A percentile compares a stretch with the other conserved stretches of the same genome.
phyloP scores from a whole-genome alignment of 2,797 vertebrate genomes.

The Lagocephalus sceleratus region DNA sequence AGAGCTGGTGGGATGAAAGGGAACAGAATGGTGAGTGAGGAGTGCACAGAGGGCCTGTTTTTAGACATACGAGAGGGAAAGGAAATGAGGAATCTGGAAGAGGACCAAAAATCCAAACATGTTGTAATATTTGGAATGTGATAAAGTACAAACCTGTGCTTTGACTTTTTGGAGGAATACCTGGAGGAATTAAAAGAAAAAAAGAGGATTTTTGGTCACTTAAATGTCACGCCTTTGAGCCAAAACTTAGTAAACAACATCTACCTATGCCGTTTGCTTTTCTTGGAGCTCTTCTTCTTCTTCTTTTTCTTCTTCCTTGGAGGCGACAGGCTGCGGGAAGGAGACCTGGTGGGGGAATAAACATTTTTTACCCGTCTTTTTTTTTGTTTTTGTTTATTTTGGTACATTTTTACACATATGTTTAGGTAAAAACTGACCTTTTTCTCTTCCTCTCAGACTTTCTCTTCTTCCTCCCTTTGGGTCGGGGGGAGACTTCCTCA shows the following conservation, averaged over 20 bases:
- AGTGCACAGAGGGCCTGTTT: constrained; percentile 6
- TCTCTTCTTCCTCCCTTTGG: constrained; percentile 92
- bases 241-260: neutral
- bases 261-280: constrained; percentile 89
- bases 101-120: constrained; percentile 9
- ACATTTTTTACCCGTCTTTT: neutral
- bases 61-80: too few species aligned
- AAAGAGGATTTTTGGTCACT: constrained; percentile 4
- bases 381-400: neutral
- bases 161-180: constrained; percentile 90
- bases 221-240: neutral
- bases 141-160: constrained; percentile 82
- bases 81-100: constrained; percentile 21
- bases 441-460: constrained; percentile 88
- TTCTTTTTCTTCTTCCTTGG: constrained; percentile 96
- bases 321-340: constrained; percentile 86
- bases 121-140: neutral
- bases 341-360: constrained; percentile 75
- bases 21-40: constrained; percentile 47
- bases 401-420: neutral
- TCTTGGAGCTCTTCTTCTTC: constrained; percentile 96
- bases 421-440: constrained; percentile 73
- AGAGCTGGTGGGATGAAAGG: constrained; percentile 81
- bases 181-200: constrained; percentile 63
- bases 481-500: constrained; percentile 66